Percentiles rank a stretch among this genome's conserved stretches.
Conservation (phyloP, 2,113 vertebrate species). For the Larimichthys crocea region DNA sequence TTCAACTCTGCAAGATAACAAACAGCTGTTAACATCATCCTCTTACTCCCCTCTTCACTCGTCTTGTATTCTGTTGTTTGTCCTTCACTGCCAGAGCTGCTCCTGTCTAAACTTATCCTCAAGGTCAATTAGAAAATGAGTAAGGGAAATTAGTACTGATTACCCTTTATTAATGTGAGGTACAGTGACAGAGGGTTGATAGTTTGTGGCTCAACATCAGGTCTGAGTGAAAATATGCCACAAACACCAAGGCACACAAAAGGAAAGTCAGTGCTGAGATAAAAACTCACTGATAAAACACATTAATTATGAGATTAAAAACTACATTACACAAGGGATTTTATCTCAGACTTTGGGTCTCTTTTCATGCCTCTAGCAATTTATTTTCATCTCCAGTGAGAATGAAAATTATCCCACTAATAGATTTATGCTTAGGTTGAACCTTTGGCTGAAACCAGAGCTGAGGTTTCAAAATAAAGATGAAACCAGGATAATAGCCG, state of each 20-base stretch:
- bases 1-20: conserved; percentile 23
- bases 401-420: conserved; percentile 58
- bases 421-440: conserved; percentile 59
- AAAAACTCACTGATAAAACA: neutral
- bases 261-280: neutral
- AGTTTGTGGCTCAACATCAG: conserved; percentile 26
- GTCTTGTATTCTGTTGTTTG: conserved; percentile 22
- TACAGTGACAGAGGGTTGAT: conserved; percentile 20
- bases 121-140: conserved; percentile 55
- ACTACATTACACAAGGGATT: neutral
- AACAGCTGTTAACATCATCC: conserved; percentile 47
- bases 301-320: neutral
- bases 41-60: conserved; percentile 13
- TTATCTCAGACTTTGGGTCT: conserved; percentile 15
- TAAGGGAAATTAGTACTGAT: conserved; percentile 27
- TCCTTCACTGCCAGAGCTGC: conserved; percentile 32
- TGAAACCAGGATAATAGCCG: conserved; percentile 34
- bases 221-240: conserved; percentile 23
- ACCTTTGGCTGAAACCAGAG: conserved; percentile 52
- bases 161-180: conserved; percentile 16
- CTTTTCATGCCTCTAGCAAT: conserved; percentile 51
- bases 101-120: conserved; percentile 45
- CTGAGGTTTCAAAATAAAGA: conserved; percentile 50
- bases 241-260: conserved; percentile 1
- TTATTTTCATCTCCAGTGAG: conserved; percentile 63